phyloP scores from a whole-genome alignment of 2,797 vertebrate genomes.

The Mycteria americana region DNA sequence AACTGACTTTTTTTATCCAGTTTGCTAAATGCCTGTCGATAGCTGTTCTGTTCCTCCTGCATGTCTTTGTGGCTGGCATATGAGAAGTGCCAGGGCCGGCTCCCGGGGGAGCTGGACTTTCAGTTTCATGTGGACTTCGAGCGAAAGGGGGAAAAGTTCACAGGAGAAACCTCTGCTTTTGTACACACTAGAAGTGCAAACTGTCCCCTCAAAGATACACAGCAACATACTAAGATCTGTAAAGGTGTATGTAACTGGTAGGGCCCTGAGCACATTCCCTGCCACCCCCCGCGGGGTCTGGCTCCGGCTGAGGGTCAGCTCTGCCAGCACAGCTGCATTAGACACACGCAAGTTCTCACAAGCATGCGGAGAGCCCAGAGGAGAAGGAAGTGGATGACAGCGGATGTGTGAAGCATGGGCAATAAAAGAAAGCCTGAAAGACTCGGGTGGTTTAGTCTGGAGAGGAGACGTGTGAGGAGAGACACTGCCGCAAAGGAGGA shows the following conservation, averaged over 20 bases:
- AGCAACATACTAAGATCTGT: background rate
- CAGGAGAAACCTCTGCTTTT: background rate
- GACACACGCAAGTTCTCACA: background rate
- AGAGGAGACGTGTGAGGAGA: background rate
- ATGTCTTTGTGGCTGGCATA: fast-evolving
- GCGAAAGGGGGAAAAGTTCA: background rate
- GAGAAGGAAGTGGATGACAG: background rate
- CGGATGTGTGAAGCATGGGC: background rate
- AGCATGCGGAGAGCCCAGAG: background rate
- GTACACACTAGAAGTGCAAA: background rate
- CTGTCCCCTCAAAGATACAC: background rate
- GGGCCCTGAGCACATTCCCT: background rate
- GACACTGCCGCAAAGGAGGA: background rate
- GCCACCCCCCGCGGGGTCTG: background rate
- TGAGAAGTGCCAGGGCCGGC: background rate
- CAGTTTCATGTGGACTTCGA: background rate
- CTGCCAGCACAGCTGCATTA: background rate
- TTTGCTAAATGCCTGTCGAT: background rate
- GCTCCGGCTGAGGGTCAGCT: background rate
- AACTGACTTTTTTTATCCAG: background rate
- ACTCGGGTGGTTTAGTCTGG: background rate
- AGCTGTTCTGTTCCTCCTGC: background rate
- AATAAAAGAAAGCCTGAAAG: background rate
- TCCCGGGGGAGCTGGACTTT: background rate
- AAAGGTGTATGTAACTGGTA: background rate